Percentiles rank a stretch among this genome's conserved stretches.
These are phyloP conservation scores for Ctenomys sociabilis DNA, from an alignment of 2,113 vertebrate genomes.

Conservation along the genomic window DNA sequence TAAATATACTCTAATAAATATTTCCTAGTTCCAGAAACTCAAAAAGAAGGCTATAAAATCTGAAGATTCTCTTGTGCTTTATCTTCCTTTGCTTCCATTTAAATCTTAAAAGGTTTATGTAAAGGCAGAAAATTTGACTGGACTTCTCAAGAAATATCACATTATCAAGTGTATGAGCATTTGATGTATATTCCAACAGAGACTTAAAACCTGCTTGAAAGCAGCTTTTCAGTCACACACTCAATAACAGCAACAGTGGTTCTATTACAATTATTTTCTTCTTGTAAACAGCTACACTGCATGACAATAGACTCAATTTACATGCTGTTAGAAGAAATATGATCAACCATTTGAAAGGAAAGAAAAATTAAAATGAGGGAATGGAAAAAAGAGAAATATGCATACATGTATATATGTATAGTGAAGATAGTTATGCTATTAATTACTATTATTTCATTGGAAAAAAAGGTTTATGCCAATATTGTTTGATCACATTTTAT, in stretches of 20 bases:
- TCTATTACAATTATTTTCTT: conserved; percentile 20
- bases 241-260: background rate
- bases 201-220: background rate
- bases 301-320: background rate
- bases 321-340: background rate
- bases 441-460: too few species aligned
- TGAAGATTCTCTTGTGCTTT: conserved; percentile 27
- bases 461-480: too few species aligned
- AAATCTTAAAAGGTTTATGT: background rate
- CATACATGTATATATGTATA: too few species aligned
- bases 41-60: conserved; percentile 55
- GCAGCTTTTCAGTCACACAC: background rate
- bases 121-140: background rate
- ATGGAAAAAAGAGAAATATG: too few species aligned
- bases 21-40: conserved; percentile 24
- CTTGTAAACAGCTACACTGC: background rate
- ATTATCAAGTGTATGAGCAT: conserved; percentile 29
- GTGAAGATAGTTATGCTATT: too few species aligned
- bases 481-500: too few species aligned
- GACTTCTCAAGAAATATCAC: background rate
- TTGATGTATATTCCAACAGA: background rate
- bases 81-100: conserved; percentile 25
- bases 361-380: too few species aligned
- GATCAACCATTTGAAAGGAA: background rate
- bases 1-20: background rate